These are phyloP conservation scores for Dynastes tityus DNA, from an alignment of 2,888 invertebrate species.

Conservation along the genomic window DNA sequence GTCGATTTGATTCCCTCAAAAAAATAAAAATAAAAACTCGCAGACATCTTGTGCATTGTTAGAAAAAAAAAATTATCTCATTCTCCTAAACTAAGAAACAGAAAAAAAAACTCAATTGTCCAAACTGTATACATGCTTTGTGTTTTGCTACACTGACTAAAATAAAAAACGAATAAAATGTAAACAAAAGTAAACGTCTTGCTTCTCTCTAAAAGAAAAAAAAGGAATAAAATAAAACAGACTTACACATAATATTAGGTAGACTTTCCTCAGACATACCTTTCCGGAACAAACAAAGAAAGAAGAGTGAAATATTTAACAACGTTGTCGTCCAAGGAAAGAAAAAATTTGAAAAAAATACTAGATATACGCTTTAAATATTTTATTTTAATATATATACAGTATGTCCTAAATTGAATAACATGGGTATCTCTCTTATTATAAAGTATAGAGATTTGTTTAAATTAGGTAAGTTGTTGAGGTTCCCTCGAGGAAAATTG, in stretches of 20 bases:
- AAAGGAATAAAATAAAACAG: slow-evolving; percentile 52
- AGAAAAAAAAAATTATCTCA: too few species aligned
- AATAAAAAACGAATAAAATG: slow-evolving; percentile 14
- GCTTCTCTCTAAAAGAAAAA: slow-evolving; percentile 23
- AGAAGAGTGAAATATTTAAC: slow-evolving; percentile 51
- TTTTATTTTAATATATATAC: neutral
- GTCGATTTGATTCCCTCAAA: too few species aligned
- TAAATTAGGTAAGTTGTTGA: too few species aligned
- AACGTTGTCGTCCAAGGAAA: slow-evolving; percentile 6
- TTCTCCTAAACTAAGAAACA: too few species aligned
- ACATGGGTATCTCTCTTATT: too few species aligned
- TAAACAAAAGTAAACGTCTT: slow-evolving; percentile 25
- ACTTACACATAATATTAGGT: slow-evolving; percentile 69
- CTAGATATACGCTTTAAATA: slow-evolving; percentile 2
- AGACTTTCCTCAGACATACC: slow-evolving; percentile 69
- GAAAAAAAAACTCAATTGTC: neutral
- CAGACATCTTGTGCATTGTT: too few species aligned
- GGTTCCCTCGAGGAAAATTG: too few species aligned
- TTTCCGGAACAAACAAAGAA: slow-evolving; percentile 56
- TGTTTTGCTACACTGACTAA: neutral
- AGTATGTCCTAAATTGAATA: too few species aligned
- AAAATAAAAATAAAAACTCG: too few species aligned
- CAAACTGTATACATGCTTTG: slow-evolving; percentile 24
- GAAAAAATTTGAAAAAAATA: slow-evolving; percentile 4
- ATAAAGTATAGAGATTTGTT: too few species aligned